Evolutionary conservation across 2,797 vertebrate genomes (phyloP), one percentile per base, ranked within the genome.

Genomic region (Tragopan temminckii): DNA sequence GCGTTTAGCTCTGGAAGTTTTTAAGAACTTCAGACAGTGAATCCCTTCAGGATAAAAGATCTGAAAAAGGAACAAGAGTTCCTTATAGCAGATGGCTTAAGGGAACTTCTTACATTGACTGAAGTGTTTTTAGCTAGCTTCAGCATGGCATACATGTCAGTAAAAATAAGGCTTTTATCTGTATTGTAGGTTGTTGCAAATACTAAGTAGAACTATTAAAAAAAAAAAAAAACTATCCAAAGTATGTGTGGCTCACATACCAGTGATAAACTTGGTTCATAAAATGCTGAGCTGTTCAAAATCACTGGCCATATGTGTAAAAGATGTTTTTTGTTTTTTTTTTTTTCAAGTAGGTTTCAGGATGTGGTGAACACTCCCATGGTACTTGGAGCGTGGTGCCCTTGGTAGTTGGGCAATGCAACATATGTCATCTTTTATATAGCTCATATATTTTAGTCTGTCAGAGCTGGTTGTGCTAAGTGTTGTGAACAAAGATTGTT

Each of bases 401-500:
- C 92, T 93, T 92, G 82, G 85, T 93, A 74, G 74, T 75, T 66
- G 91, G 85, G 82, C 89, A 91, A 61, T 13, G 33, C 66, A 69
- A 58, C 1, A 0, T 67, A 50, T 59, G 82, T 93, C 62, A 88
- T 93, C 80, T 95, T 91, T 83, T 86, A 77, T 91, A 66, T 36
- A 63, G 52, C 81, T 91, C 77, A 53, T 84, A 46, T 36, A 72
- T 93, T 85, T 88, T 81, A 86, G 74, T 57, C 92, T 95, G 90
- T 89, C 90, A 94, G 17, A 63, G 77, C 74, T 79, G 59, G 87
- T 92, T 92, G 77, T 81, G 92, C 69, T 85, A 67, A 89, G 29
- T 53, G 46, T 89, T 95, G 80, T 86, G 85, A 97, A 81, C 87
- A 91, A 77, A 94, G 90, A 89, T 89, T 68, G 69, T 91, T 95